These are phyloP conservation scores for Propithecus coquereli DNA, from an alignment of 2,113 vertebrate genomes.

Conservation along the genomic window DNA sequence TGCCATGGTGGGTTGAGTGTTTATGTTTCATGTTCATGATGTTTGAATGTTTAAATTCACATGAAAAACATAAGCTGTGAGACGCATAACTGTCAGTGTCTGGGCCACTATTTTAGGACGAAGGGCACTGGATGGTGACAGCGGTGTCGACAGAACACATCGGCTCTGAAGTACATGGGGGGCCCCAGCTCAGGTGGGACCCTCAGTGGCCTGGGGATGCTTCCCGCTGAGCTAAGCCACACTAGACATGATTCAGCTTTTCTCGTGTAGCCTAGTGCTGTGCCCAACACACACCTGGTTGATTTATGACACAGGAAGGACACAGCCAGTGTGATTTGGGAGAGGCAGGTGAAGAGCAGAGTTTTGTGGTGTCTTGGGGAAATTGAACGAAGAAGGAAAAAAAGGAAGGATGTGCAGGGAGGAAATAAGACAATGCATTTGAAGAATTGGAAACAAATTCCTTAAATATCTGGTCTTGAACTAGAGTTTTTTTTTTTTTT, in stretches of 20 bases:
- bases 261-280: background rate
- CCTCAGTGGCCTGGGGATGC: background rate
- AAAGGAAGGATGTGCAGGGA: background rate
- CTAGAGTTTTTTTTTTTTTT: no score
- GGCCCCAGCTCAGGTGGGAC: background rate
- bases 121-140: background rate
- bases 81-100: background rate
- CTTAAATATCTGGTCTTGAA: background rate
- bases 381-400: background rate
- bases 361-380: background rate
- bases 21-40: constrained; percentile 35
- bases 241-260: background rate
- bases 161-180: background rate
- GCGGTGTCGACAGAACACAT: background rate
- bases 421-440: background rate
- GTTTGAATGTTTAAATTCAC: constrained; percentile 60
- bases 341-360: background rate
- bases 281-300: background rate
- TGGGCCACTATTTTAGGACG: background rate
- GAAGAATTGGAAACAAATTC: background rate
- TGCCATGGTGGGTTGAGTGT: background rate
- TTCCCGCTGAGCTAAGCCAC: background rate
- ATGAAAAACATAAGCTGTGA: background rate
- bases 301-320: background rate
- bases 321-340: background rate